A percentile compares a stretch with the other conserved stretches of the same genome.
phyloP scores from a whole-genome alignment of 64 coral and sea anemone genomes.

The Platygyra sinensis region DNA sequence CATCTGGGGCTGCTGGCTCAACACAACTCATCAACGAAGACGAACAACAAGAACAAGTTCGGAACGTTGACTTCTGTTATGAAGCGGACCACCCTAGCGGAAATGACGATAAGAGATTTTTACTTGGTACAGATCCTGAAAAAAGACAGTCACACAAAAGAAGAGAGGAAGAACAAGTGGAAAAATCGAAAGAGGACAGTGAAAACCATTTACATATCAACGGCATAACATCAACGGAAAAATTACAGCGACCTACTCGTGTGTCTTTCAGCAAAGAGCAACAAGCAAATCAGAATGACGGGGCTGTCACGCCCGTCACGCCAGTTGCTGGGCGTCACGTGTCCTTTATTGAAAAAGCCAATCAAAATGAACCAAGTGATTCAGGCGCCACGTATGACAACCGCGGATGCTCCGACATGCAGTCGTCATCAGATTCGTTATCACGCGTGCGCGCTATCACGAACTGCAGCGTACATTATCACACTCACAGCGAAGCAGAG shows the following conservation, averaged over 20 bases:
- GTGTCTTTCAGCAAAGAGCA: constrained; percentile 27
- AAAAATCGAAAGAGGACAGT: not conserved
- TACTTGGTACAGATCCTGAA: not conserved
- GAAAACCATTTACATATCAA: not conserved
- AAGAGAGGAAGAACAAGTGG: not conserved
- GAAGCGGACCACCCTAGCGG: not conserved
- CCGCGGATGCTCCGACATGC: too few species aligned
- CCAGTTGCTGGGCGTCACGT: not conserved
- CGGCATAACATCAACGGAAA: not conserved
- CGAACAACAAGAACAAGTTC: not conserved
- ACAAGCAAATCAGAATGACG: not conserved
- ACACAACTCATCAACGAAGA: not conserved
- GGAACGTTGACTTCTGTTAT: not conserved
- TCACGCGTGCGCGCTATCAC: too few species aligned
- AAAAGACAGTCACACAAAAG: not conserved
- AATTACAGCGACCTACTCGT: not conserved
- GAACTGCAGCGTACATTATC: too few species aligned
- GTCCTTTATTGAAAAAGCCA: not conserved
- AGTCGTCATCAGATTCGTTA: too few species aligned
- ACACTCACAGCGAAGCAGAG: too few species aligned
- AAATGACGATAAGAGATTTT: not conserved
- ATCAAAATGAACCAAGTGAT: not conserved
- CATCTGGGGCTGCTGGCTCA: not conserved
- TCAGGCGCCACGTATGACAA: not conserved
- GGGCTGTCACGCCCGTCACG: not conserved